A percentile compares a stretch with the other conserved stretches of the same genome.
Evolutionary conservation across 2,888 invertebrate species (phyloP).

Genomic region (Hyles lineata): DNA sequence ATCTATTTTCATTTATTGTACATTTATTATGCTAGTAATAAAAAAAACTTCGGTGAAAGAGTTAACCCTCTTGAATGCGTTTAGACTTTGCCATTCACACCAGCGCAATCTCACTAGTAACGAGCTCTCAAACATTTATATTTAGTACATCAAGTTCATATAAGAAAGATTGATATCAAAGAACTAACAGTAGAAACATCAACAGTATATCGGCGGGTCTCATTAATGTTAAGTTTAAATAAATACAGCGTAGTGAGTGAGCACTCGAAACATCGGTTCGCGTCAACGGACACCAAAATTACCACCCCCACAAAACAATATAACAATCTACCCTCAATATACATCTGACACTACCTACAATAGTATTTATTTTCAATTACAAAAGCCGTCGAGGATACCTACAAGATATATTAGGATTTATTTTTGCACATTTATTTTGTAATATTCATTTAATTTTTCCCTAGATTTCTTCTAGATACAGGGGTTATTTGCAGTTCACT

Average conservation of each 20-base stretch:
- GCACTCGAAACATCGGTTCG: conserved; percentile 39
- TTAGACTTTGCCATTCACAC: too few relatives aligned
- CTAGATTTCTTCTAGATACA: conserved; percentile 6
- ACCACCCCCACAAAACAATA: neutral
- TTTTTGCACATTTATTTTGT: conserved; percentile 11
- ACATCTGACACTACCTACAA: neutral
- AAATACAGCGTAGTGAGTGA: conserved; percentile 47
- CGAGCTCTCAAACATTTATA: too few relatives aligned
- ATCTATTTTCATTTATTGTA: too few relatives aligned
- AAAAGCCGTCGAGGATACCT: conserved; percentile 3
- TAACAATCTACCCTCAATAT: conserved; percentile 6
- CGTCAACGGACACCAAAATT: conserved; percentile 43
- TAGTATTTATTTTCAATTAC: neutral
- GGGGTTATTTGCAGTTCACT: conserved; percentile 2
- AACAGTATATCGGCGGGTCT: neutral
- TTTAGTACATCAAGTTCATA: too few relatives aligned
- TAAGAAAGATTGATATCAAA: neutral
- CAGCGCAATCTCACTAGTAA: too few relatives aligned
- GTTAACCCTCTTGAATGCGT: too few relatives aligned
- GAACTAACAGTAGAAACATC: neutral
- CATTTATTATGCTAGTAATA: too few relatives aligned
- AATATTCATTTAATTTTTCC: neutral
- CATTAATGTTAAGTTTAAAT: neutral
- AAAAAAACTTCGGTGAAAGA: too few relatives aligned
- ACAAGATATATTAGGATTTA: conserved; percentile 1